Base-by-base conservation (phyloP, 2,888 invertebrate genomes). In the Thera britannica region DNA sequence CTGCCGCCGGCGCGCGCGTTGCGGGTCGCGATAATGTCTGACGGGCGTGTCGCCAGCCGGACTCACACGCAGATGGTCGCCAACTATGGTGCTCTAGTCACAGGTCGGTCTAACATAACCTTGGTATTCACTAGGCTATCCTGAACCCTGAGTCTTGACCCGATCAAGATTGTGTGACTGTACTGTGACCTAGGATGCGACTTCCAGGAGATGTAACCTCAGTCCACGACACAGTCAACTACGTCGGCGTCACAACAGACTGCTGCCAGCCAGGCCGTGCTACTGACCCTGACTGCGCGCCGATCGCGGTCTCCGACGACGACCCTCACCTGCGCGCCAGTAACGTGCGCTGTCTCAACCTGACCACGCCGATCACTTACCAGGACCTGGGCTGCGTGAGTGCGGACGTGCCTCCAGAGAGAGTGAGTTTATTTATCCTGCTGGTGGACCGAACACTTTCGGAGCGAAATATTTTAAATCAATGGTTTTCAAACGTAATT, bases 321-420 rank as follows among this genome's bases (percentile, higher is more conserved):
- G 87, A 87, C 49, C 68, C 83, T 0, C 81, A 83, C 46, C 70
- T 86, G 23, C 73, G 85, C 5, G 65, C 73, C 7, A 83, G 79
- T 46, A 66, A 67, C 41, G 74, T 86, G 0, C 73, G 87, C 0
- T 88, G 87, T 35, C 65, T 88, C 56, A 88, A 88, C 58, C 67
- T 87, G 58, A 87, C 87, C 0, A 70, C 82, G 0, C 79, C 83
- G 0, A 78, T 84, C 44, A 85, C 86, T 0, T 86, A 81, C 58
- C 86, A 86, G 72, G 64, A 72, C 5, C n/a, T 85, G 4, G 85
- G 85, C 0, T 87, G 87, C 59, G 76, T 80, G 0, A 70, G 79
- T 0, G 38, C 56, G 0, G 74, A 76, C 0, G 41, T 80, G 1
- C 81, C 82, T 0, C 78, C 78, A 0, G 84, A 84, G 56, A 70